Conservation (phyloP, 1,140 invertebrate species). For the Aphelinus certus region DNA sequence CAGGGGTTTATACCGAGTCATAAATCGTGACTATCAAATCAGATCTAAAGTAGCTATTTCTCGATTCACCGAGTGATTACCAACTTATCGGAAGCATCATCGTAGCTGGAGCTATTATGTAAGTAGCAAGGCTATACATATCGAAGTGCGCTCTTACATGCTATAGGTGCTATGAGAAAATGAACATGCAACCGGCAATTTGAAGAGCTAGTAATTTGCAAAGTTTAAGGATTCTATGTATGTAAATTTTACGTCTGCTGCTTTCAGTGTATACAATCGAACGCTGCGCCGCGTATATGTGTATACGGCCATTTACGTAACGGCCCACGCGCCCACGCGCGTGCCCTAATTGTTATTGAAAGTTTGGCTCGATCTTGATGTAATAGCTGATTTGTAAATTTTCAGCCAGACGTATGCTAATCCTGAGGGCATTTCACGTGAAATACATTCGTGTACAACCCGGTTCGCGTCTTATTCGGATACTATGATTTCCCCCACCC, state of each 20-base stretch:
- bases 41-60: no score
- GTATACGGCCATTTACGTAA: background rate
- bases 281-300: no score
- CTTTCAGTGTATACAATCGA: background rate
- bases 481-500: no score
- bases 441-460: background rate
- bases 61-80: no score
- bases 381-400: conserved; percentile 25
- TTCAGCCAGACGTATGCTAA: background rate
- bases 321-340: background rate
- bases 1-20: no score
- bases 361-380: conserved; percentile 19
- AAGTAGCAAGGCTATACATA: background rate
- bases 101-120: no score
- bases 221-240: conserved; percentile 18
- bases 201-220: conserved; percentile 18
- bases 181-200: conserved; percentile 19
- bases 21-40: no score
- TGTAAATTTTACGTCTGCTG: conserved; percentile 20
- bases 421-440: background rate
- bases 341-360: conserved; percentile 28
- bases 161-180: background rate
- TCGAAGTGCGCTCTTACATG: conserved; percentile 8
- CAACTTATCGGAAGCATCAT: no score
- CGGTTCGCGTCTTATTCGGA: no score